Evolutionary conservation across 2,888 invertebrate genomes (phyloP), one percentile per base, ranked within the genome.

Genomic region (Ischnus inquisitorius): DNA sequence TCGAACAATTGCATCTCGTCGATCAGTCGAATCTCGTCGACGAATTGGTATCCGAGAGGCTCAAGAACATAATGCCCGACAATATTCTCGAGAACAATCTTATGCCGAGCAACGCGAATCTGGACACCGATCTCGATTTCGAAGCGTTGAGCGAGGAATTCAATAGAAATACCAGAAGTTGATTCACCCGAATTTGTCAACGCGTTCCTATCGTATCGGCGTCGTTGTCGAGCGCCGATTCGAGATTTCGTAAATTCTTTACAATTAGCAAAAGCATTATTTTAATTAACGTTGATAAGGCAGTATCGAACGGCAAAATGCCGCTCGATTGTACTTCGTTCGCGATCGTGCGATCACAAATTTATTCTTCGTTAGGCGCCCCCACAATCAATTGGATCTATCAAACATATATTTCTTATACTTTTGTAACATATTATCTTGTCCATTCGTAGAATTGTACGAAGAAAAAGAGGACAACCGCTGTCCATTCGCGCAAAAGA

Each of bases 61-160:
- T 93, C 16, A 93, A 93, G 60, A 92, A 90, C 68, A 92, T 93
- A 3, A 91, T 92, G 88, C 91, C 92, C 0, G 92, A 93, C 76
- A 92, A 90, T 87, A 90, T 92, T 67, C 87, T 92, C 43, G 93
- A 92, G 28, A 90, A 88, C 41, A 92, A 91, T 89, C 88, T 92
- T 67, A 90, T 92, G 79, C 78, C 90, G 12, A 91, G 89, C 79
- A 90, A 90, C 85, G 83, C 90, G 2, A 91, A 91, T 86, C 87
- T 91, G 74, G 92, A 92, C 46, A 86, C 92, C 0, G 92, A 93
- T 62, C 88, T 93, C 12, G 93, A 93, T 87, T 93, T 93, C 82
- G 92, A 92, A 48, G 92, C 91, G 54, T 87, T 93, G 22, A 93
- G 91, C 69, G 92, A 93, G 76, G 93, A 93, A 86, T 93, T 93